phyloP scores from a whole-genome alignment of 2,113 vertebrate species.

The Rallus limicola region DNA sequence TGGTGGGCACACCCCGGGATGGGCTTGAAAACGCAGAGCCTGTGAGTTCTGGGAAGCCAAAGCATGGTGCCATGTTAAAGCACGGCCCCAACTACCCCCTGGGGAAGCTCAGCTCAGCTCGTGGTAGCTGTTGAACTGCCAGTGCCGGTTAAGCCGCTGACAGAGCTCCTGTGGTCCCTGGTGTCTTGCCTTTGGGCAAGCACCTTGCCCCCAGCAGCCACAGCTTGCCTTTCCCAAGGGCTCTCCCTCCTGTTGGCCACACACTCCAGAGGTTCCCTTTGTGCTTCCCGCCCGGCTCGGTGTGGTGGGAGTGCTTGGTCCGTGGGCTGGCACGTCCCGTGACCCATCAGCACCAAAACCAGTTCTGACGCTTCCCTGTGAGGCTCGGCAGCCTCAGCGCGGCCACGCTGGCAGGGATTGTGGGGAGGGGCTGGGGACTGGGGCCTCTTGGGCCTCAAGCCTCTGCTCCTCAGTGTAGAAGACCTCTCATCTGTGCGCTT shows the following conservation, averaged over 20 bases:
- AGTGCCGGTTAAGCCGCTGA: not conserved
- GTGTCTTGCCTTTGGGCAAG: not conserved
- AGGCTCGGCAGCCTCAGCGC: not conserved
- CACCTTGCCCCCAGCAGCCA: fast-evolving
- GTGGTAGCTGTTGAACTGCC: not conserved
- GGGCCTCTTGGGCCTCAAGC: not conserved
- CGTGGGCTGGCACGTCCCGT: not conserved
- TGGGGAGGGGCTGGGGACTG: not conserved
- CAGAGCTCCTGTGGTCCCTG: fast-evolving
- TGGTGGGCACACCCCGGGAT: too few relatives aligned
- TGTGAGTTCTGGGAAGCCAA: not conserved
- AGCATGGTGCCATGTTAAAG: not conserved
- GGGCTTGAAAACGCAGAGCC: not conserved
- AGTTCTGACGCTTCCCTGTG: not conserved
- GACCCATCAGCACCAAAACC: not conserved
- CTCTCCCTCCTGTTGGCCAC: not conserved
- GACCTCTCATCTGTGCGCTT: not conserved
- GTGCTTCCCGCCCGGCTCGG: not conserved
- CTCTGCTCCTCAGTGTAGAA: not conserved
- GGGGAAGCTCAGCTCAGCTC: not conserved
- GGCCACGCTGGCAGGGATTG: not conserved
- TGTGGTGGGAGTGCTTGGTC: too few relatives aligned
- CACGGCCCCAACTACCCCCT: not conserved
- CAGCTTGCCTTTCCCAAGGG: not conserved
- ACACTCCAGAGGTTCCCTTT: not conserved